Percentiles rank a stretch among this genome's conserved stretches.
Evolutionary conservation across 2,113 vertebrate species (phyloP).

Genomic region (Rhea americana): DNA sequence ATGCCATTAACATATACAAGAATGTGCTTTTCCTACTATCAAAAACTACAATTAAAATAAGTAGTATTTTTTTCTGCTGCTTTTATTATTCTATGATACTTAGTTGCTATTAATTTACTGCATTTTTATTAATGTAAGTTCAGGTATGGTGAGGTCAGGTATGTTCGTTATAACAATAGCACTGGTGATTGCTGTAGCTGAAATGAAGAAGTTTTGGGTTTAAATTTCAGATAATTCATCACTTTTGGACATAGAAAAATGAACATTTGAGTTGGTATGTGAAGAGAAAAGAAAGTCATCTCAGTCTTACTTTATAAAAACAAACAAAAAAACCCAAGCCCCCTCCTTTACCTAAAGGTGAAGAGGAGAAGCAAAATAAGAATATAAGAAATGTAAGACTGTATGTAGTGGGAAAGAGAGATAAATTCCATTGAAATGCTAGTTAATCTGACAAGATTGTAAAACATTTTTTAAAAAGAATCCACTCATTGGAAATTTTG

Average conservation of each 20-base stretch:
- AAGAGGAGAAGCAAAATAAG: not conserved
- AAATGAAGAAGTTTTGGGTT: not conserved
- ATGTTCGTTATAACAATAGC: not conserved
- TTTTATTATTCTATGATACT: not conserved
- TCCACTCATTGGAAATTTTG: not conserved
- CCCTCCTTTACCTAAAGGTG: fast-evolving
- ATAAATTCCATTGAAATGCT: not conserved
- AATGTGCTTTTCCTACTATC: not conserved
- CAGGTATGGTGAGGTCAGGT: not conserved
- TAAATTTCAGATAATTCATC: not conserved
- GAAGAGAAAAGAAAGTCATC: not conserved
- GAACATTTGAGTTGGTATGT: fast-evolving
- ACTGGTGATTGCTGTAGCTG: not conserved
- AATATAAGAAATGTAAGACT: not conserved
- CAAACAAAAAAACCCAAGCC: no score
- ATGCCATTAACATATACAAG: not conserved
- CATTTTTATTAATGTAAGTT: not conserved
- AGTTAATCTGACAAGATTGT: not conserved
- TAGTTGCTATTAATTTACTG: not conserved
- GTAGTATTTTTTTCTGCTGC: not conserved
- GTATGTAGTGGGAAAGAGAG: not conserved
- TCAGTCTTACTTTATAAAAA: not conserved
- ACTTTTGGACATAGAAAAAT: not conserved
- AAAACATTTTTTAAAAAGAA: not conserved
- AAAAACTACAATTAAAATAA: not conserved